Conservation (phyloP, 2,888 invertebrate species). For the Altica lythri region DNA sequence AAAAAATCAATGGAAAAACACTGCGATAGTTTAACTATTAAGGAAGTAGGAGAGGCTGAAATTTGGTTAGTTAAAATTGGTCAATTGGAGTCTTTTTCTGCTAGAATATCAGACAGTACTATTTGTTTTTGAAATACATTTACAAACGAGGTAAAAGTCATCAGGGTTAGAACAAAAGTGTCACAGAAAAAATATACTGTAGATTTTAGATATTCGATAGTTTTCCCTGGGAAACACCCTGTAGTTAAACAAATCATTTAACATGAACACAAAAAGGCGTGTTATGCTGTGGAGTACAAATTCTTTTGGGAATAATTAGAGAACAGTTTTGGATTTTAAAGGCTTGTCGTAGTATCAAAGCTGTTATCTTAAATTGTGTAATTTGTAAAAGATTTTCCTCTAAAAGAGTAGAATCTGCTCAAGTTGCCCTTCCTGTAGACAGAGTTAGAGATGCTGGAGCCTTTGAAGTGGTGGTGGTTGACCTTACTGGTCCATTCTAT, state of each 20-base stretch:
- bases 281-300: slow-evolving; percentile 22
- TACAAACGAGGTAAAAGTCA: neutral
- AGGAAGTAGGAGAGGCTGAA: neutral
- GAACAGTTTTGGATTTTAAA: slow-evolving; percentile 34
- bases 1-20: neutral
- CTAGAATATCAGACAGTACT: neutral
- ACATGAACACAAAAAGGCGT: neutral
- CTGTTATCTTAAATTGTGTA: slow-evolving; percentile 28
- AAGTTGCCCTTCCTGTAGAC: slow-evolving; percentile 42
- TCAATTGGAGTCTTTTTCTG: slow-evolving; percentile 2
- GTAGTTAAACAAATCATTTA: neutral
- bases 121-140: neutral
- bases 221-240: neutral
- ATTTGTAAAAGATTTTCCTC: slow-evolving; percentile 31
- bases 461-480: slow-evolving; percentile 47
- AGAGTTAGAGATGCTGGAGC: slow-evolving; percentile 38
- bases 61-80: neutral
- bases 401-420: slow-evolving; percentile 31
- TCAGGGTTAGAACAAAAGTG: slow-evolving; percentile 2
- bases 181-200: neutral
- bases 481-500: slow-evolving; percentile 49
- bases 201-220: slow-evolving; percentile 20
- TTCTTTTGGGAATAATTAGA: slow-evolving; percentile 27
- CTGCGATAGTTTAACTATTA: neutral
- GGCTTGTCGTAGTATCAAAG: slow-evolving; percentile 24